phyloP scores from a whole-genome alignment of 2,113 vertebrate genomes.

The Microcebus murinus region DNA sequence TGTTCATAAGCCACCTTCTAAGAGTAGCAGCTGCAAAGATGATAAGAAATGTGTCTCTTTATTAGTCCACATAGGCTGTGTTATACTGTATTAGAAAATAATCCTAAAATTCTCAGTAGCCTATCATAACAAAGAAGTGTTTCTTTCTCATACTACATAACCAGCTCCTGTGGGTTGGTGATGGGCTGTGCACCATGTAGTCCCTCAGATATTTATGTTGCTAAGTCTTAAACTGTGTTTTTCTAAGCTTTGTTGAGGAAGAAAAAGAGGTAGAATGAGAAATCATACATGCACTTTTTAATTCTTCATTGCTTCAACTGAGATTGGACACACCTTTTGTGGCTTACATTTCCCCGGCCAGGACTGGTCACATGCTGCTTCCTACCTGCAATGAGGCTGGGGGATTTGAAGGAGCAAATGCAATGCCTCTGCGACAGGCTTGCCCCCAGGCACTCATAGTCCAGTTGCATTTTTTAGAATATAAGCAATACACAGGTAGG shows the following conservation, averaged over 20 bases:
- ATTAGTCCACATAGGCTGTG: not conserved
- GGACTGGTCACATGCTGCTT: not conserved
- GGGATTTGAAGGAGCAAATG: not conserved
- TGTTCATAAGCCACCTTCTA: not conserved
- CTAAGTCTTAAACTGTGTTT: not conserved
- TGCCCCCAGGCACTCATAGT: not conserved
- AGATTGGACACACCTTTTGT: not conserved
- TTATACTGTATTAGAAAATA: not conserved
- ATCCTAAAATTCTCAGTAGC: not conserved
- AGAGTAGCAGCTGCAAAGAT: not conserved
- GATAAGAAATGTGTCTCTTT: not conserved
- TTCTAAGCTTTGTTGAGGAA: not conserved
- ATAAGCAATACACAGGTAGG: not conserved
- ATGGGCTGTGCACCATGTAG: too few species aligned
- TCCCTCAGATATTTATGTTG: not conserved
- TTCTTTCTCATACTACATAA: not conserved
- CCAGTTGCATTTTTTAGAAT: not conserved
- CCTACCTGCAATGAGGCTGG: not conserved
- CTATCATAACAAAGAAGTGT: not conserved
- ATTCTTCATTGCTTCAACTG: not conserved
- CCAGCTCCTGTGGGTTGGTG: not conserved
- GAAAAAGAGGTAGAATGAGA: not conserved
- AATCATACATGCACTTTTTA: not conserved
- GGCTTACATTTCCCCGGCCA: not conserved
- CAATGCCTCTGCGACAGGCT: not conserved